These are phyloP conservation scores for Brevimyrus niger DNA, from an alignment of 2,113 vertebrate genomes.

Conservation along the genomic window DNA sequence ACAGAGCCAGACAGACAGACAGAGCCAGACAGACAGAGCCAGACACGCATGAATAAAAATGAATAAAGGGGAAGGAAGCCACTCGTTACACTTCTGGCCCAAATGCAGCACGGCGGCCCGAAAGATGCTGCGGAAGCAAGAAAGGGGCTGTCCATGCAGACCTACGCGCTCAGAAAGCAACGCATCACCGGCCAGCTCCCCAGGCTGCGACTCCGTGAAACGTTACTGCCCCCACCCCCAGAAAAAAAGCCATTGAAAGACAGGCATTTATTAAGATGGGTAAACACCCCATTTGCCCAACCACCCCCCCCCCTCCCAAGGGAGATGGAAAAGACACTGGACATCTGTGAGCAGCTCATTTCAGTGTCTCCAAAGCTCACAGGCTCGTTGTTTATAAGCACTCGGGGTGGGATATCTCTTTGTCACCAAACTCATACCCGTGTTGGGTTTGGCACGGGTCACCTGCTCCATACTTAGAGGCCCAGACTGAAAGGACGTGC, in stretches of 20 bases:
- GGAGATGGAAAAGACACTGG: neutral
- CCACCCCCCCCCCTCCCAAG: neutral
- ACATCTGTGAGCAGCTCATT: neutral
- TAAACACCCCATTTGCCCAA: neutral
- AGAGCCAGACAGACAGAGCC: too few relatives aligned
- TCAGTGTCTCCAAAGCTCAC: neutral
- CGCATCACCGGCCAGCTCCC: neutral
- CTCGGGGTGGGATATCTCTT: neutral
- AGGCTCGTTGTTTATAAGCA: neutral
- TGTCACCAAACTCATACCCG: neutral
- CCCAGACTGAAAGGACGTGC: neutral
- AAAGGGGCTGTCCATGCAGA: neutral
- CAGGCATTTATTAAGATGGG: neutral
- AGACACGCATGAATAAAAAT: neutral
- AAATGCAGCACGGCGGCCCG: neutral
- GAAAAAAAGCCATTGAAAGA: neutral
- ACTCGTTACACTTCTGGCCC: neutral
- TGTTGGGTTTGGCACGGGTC: neutral
- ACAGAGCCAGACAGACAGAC: too few relatives aligned
- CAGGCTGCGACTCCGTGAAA: neutral
- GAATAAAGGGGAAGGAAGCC: neutral
- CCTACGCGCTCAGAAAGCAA: neutral
- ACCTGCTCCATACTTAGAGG: neutral
- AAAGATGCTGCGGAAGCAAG: neutral
- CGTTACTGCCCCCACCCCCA: neutral